These are phyloP conservation scores for Psilopsiagon aurifrons DNA, from an alignment of 2,113 vertebrate species.

Conservation along the genomic window DNA sequence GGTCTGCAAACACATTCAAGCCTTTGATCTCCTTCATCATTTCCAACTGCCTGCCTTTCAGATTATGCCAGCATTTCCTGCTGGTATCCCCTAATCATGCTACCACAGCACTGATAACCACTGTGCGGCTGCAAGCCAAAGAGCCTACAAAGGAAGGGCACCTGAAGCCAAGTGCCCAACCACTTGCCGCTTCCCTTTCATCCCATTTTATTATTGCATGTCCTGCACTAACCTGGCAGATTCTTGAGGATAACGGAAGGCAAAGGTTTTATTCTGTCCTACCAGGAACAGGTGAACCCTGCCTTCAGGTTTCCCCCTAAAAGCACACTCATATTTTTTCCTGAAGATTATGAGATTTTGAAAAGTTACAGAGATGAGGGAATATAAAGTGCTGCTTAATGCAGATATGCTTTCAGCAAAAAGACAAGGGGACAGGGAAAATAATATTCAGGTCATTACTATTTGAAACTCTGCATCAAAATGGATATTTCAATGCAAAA, in stretches of 20 bases:
- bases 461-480: not conserved
- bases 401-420: not conserved
- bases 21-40: constrained; percentile 9
- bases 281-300: fast-evolving
- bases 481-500: not conserved
- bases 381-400: not conserved
- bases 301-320: not conserved
- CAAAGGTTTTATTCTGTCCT: not conserved
- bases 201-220: not conserved
- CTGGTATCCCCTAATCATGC: not conserved
- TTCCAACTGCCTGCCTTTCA: not conserved
- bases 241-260: not conserved
- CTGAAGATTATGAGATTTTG: not conserved
- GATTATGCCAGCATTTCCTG: not conserved
- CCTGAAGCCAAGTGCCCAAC: not conserved
- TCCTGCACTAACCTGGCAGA: not conserved
- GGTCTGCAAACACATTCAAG: not conserved
- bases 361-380: not conserved
- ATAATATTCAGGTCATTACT: not conserved
- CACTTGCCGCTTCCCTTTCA: not conserved
- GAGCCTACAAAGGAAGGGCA: not conserved
- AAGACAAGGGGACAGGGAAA: not conserved
- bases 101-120: not conserved
- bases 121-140: fast-evolving
- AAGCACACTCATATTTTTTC: not conserved